phyloP scores from a whole-genome alignment of 2,113 vertebrate genomes.

The Pitta sordida region DNA sequence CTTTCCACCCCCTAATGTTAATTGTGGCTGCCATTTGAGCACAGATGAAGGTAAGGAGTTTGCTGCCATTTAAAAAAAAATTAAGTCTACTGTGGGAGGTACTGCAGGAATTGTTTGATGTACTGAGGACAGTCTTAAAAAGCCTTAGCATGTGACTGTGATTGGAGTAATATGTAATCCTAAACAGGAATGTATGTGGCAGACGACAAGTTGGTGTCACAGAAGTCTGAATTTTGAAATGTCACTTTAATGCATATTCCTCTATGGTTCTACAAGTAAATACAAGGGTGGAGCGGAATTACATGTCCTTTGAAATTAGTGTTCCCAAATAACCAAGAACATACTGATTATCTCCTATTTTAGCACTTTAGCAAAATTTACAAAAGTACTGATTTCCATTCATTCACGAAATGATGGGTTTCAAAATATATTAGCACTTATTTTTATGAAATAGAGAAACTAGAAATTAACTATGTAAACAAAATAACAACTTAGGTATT shows the following conservation, averaged over 20 bases:
- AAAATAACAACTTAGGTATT: conserved; percentile 3
- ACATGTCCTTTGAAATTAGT: background rate
- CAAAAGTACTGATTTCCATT: background rate
- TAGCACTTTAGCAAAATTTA: background rate
- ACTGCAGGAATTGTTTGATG: background rate
- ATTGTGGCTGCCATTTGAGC: background rate
- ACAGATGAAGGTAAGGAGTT: background rate
- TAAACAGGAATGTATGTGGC: background rate
- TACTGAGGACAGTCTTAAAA: background rate
- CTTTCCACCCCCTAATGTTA: background rate
- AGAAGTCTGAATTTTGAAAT: background rate
- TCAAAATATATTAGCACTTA: background rate
- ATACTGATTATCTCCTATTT: background rate
- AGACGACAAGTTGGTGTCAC: background rate
- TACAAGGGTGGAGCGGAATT: background rate
- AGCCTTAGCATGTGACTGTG: background rate
- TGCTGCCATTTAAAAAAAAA: background rate
- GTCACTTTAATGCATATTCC: background rate
- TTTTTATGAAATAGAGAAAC: background rate
- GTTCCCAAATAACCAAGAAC: background rate
- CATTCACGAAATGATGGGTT: background rate
- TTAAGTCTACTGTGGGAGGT: background rate
- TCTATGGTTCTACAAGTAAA: background rate
- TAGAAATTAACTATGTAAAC: background rate
- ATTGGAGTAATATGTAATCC: background rate